These are phyloP conservation scores for Mystacides longicornis DNA, from an alignment of 2,888 invertebrate genomes.

Conservation along the genomic window DNA sequence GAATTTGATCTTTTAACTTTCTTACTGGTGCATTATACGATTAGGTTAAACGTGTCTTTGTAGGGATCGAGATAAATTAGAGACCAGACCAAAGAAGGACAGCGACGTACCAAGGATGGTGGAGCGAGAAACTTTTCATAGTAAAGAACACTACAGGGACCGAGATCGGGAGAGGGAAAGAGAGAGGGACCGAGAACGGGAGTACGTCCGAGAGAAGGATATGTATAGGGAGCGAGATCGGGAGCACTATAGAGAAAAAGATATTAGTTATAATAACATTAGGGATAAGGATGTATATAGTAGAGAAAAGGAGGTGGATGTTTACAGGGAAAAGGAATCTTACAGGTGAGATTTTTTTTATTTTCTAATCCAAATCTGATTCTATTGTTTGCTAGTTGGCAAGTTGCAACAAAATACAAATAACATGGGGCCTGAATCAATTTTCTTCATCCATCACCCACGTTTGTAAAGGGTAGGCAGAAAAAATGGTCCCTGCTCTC, in stretches of 20 bases:
- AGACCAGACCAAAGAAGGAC: slow-evolving; percentile 32
- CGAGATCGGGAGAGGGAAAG: slow-evolving; percentile 35
- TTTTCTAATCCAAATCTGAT: no score
- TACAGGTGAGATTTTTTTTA: slow-evolving; percentile 32
- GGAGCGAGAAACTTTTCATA: slow-evolving; percentile 16
- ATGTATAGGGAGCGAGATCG: slow-evolving; percentile 36
- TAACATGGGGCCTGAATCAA: no score
- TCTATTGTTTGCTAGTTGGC: no score
- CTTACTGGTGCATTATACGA: not conserved
- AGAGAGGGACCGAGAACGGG: slow-evolving; percentile 37
- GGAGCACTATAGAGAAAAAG: slow-evolving; percentile 28
- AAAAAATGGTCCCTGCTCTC: no score
- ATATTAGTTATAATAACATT: slow-evolving; percentile 26
- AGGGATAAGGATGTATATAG: slow-evolving; percentile 31
- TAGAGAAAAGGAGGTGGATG: slow-evolving; percentile 35
- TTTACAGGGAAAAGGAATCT: slow-evolving; percentile 29
- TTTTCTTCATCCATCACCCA: no score
- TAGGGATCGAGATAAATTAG: slow-evolving; percentile 23
- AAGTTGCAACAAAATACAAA: no score
- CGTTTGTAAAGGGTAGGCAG: no score
- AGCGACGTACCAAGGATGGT: slow-evolving; percentile 29
- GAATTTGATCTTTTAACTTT: not conserved
- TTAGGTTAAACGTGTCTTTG: slow-evolving; percentile 1
- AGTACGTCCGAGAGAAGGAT: slow-evolving; percentile 39
- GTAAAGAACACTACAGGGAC: slow-evolving; percentile 27